Percentiles rank a stretch among this genome's conserved stretches.
Evolutionary conservation across 2,113 vertebrate genomes (phyloP).

Genomic region (Rhagologus leucostigma): DNA sequence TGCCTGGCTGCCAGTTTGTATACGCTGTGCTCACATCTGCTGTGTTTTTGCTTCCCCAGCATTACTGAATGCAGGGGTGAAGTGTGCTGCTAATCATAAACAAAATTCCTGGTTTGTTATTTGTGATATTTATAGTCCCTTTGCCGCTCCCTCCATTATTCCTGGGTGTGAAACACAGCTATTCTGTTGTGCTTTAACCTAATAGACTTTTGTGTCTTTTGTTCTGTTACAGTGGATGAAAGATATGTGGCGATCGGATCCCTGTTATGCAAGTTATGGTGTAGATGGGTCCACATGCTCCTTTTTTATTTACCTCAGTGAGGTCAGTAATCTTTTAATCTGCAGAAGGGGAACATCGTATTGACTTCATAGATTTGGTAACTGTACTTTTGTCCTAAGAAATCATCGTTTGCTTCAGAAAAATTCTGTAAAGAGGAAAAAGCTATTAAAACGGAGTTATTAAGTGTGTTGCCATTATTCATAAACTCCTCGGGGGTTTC

Average conservation of each 20-base stretch:
- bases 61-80: neutral
- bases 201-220: neutral
- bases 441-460: neutral
- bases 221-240: slow-evolving; percentile 91
- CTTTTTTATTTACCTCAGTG: slow-evolving; percentile 99
- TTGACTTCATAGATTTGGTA: neutral
- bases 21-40: neutral
- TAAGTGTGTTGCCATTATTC: neutral
- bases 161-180: neutral
- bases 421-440: neutral
- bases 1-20: neutral
- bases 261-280: slow-evolving; percentile 90
- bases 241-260: slow-evolving; percentile 97
- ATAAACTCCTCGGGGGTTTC: neutral
- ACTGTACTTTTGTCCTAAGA: neutral
- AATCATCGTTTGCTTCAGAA: neutral
- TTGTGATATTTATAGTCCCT: neutral
- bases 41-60: neutral
- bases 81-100: neutral
- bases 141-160: neutral
- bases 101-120: neutral
- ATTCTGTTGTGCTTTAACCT: neutral
- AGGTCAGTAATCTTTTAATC: slow-evolving; percentile 78
- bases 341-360: neutral
- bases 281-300: slow-evolving; percentile 95